Percentiles rank a stretch among this genome's conserved stretches.
These are phyloP conservation scores for Lasioglossum albipes DNA, from an alignment of 1,140 invertebrate genomes.

Conservation along the genomic window DNA sequence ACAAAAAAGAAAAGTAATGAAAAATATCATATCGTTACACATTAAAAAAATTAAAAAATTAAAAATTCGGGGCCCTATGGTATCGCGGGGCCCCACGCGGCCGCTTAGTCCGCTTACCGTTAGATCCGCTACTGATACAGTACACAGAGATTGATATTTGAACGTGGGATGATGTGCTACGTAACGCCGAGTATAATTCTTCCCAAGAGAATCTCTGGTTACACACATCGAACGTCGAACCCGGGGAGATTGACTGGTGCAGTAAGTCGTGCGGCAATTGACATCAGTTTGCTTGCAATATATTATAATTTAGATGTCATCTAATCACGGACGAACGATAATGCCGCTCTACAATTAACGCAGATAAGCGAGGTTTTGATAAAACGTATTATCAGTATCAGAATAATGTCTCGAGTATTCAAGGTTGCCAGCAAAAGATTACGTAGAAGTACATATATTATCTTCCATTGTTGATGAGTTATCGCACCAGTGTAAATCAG, in stretches of 20 bases:
- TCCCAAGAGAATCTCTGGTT: neutral
- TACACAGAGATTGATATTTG: no score
- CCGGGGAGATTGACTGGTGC: neutral
- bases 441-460: no score
- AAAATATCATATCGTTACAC: no score
- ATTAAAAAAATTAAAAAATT: no score
- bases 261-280: constrained; percentile 3
- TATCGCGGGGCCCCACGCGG: no score
- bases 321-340: neutral
- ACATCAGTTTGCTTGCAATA: constrained; percentile 2
- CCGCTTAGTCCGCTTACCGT: no score
- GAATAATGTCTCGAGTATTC: neutral
- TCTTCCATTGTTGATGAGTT: no score
- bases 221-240: neutral
- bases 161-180: neutral
- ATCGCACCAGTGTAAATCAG: no score
- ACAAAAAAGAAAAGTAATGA: no score
- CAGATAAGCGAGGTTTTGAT: neutral
- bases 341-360: neutral
- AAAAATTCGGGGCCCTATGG: no score
- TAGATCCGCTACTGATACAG: no score
- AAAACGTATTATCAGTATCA: neutral
- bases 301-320: constrained; percentile 4
- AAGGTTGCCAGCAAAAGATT: no score
- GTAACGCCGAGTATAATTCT: neutral